phyloP scores from a whole-genome alignment of 2,888 invertebrate genomes.

The Aspidiotus rigidus region DNA sequence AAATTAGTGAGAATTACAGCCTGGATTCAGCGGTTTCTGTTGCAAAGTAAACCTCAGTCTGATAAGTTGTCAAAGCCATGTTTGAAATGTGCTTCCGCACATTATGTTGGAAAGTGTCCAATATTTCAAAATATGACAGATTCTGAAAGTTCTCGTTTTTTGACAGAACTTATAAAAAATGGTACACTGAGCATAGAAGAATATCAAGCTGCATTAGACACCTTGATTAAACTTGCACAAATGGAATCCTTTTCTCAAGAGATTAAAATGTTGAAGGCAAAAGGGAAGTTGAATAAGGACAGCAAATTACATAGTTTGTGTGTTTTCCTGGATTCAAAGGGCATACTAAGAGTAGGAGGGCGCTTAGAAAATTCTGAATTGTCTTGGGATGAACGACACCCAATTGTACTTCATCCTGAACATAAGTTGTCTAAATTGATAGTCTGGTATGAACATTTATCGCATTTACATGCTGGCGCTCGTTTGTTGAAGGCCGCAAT shows the following conservation, averaged over 20 bases:
- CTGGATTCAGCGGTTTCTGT: background rate
- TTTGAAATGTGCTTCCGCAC: too few species aligned
- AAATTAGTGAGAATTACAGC: background rate
- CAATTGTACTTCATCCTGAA: constrained; percentile 34
- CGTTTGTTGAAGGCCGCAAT: background rate
- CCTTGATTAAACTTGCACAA: background rate
- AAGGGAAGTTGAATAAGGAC: background rate
- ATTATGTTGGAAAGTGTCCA: too few species aligned
- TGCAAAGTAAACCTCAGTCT: background rate
- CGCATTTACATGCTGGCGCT: constrained; percentile 36
- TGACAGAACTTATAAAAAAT: background rate
- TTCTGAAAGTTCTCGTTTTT: background rate
- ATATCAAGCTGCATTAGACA: background rate
- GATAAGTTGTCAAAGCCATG: too few species aligned
- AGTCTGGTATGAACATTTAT: constrained; percentile 35
- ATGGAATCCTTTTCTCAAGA: background rate
- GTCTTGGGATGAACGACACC: constrained; percentile 32
- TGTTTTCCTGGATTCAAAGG: constrained; percentile 36
- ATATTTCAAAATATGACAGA: too few species aligned
- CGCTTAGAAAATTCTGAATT: constrained; percentile 35
- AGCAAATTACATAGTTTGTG: constrained; percentile 6
- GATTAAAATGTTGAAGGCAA: background rate
- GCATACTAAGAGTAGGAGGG: constrained; percentile 37
- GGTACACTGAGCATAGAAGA: background rate
- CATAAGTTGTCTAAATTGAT: constrained; percentile 26